A percentile compares a stretch with the other conserved stretches of the same genome.
These are phyloP conservation scores for Microctonus aethiopoides DNA, from an alignment of 2,888 invertebrate genomes.

Conservation along the genomic window DNA sequence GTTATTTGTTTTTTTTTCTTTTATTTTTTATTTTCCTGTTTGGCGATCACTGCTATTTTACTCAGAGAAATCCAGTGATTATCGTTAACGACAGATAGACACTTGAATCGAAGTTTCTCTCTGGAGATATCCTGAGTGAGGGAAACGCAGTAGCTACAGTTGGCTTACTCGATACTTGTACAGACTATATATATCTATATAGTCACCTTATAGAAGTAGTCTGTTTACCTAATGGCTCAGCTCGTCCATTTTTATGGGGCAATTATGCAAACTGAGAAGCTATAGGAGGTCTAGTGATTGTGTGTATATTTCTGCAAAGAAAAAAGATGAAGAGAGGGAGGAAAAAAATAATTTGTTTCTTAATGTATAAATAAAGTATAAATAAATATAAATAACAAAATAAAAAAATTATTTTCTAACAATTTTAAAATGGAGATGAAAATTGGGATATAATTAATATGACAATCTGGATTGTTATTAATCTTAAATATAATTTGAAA, in stretches of 20 bases:
- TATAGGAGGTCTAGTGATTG: not conserved
- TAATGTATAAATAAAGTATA: too few species aligned
- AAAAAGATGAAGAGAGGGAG: not conserved
- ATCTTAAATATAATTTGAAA: too few species aligned
- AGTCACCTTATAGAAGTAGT: constrained; percentile 38
- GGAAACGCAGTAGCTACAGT: not conserved
- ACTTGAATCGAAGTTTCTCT: constrained; percentile 20
- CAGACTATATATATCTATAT: constrained; percentile 4
- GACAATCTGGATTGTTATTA: too few species aligned
- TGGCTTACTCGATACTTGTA: not conserved
- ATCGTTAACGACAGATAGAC: constrained; percentile 13
- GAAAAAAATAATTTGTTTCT: too few species aligned
- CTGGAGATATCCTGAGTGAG: not conserved
- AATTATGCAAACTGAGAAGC: constrained; percentile 50
- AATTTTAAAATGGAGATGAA: too few species aligned
- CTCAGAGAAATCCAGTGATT: constrained; percentile 11
- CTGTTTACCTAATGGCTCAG: constrained; percentile 52
- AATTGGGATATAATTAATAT: too few species aligned
- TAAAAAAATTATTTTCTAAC: too few species aligned
- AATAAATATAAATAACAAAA: too few species aligned
- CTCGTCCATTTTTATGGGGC: constrained; percentile 49
- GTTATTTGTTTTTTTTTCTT: not conserved
- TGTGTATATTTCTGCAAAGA: not conserved
- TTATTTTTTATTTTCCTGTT: not conserved
- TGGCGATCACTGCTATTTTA: not conserved